phyloP scores from a whole-genome alignment of 2,797 vertebrate genomes.

The Heteromormyrus szaboi region DNA sequence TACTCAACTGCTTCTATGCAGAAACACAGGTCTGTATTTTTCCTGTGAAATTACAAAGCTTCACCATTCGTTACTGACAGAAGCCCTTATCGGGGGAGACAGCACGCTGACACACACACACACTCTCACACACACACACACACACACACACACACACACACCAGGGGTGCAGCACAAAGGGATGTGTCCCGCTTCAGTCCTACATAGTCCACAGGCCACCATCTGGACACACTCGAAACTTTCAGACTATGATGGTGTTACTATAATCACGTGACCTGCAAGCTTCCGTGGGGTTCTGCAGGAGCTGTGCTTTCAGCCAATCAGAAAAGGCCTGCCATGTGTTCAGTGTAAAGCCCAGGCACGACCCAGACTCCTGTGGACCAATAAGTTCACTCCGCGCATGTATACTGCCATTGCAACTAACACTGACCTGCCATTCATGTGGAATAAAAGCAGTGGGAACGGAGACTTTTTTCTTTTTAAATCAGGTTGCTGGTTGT shows the following conservation, averaged over 20 bases:
- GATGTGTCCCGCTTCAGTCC: not conserved
- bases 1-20: slow-evolving; percentile 17
- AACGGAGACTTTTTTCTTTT: slow-evolving; percentile 47
- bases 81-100: slow-evolving; percentile 50
- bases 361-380: not conserved
- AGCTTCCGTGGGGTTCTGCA: slow-evolving; percentile 11
- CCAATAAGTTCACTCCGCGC: not conserved
- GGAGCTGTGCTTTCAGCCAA: not conserved
- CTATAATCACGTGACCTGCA: slow-evolving; percentile 35
- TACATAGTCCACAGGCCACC: not conserved
- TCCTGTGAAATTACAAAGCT: slow-evolving; percentile 25
- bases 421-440: not conserved
- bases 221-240: not conserved
- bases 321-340: not conserved
- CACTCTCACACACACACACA: not conserved
- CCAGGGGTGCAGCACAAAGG: not conserved
- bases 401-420: not conserved
- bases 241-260: not conserved
- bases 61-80: slow-evolving; percentile 24
- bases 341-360: not conserved
- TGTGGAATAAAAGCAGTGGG: slow-evolving; percentile 29
- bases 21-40: slow-evolving; percentile 24
- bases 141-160: not conserved
- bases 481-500: slow-evolving; percentile 53
- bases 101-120: not conserved